Evolutionary conservation across 2,888 invertebrate species (phyloP).

Genomic region (Leptogaster cylindrica): DNA sequence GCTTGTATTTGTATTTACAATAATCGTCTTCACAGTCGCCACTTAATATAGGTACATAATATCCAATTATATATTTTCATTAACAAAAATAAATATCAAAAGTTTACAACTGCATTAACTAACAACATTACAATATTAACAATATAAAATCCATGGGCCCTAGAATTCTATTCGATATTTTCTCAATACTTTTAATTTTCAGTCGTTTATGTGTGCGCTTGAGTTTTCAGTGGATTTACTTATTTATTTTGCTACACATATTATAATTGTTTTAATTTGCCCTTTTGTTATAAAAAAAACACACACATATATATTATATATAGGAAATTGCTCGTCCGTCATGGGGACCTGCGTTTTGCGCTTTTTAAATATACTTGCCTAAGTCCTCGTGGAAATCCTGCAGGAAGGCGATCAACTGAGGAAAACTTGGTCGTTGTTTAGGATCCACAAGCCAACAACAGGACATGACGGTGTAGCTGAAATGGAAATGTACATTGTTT

Average conservation of each 20-base stretch:
- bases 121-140: constrained; percentile 44
- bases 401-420: constrained; percentile 70
- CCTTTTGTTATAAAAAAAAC: constrained; percentile 15
- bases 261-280: constrained; percentile 12
- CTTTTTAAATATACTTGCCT: constrained; percentile 67
- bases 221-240: too few relatives aligned
- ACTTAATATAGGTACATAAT: constrained; percentile 27
- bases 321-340: constrained; percentile 10
- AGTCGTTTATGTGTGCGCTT: neutral
- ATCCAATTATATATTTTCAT: constrained; percentile 31
- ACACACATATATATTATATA: constrained; percentile 1
- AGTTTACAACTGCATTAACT: constrained; percentile 46
- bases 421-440: constrained; percentile 71
- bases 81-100: constrained; percentile 47
- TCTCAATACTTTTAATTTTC: neutral
- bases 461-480: constrained; percentile 72
- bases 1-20: constrained; percentile 20
- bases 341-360: neutral
- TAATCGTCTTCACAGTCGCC: constrained; percentile 8
- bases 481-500: constrained; percentile 45
- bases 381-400: constrained; percentile 72
- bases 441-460: constrained; percentile 72
- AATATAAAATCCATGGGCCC: constrained; percentile 33
- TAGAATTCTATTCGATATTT: neutral
- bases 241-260: neutral